Base-by-base conservation (phyloP, 1,140 invertebrate species). In the Eueides isabella region DNA sequence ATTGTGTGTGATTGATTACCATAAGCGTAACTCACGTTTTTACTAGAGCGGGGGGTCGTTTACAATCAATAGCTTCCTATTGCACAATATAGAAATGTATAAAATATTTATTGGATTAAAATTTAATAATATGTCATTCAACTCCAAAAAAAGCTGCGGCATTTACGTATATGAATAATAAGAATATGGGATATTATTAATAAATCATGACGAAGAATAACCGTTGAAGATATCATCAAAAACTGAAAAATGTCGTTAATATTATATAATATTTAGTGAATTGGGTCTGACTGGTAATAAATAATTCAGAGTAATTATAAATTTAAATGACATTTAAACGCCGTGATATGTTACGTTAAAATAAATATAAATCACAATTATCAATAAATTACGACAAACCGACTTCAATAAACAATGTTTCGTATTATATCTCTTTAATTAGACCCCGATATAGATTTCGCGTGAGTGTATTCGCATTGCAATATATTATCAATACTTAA, bases 391-490 rank as follows among this genome's bases (percentile, higher is more conserved):
- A 55, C 26, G 48, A 23, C 23, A 55, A 23, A 26, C 23, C 4
- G 9, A 55, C 11, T 26, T 9, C 26, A 26, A 55, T 55, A 55
- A 19, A 26, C 19, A 16, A 9, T 26, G 7, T 55, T 55, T 55
- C 6, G 23, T 55, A 23, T 55, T 55, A 23, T 55, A 26, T 55
- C 48, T 55, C 48, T 55, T 26, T 55, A 55, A 55, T 23, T n/a
- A 2, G 1, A 55, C 11, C 19, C 9, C 19, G 9, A 55, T 48
- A 48, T 48, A 19, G n/a, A 48, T 48, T 48, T 19, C 7, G 41
- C 41, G 41, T 48, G 41, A 48, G 41, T n/a, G 41, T 48, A 48
- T 23, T 48, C 41, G 41, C n/a, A 7, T 48, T 48, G 41, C 41
- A 48, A 48, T 19, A 48, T 48, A 23, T 48, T 23, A 48, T 2